Evolutionary conservation across 2,113 vertebrate species (phyloP), one percentile per base, ranked within the genome.

Genomic region (Tor tambroides): DNA sequence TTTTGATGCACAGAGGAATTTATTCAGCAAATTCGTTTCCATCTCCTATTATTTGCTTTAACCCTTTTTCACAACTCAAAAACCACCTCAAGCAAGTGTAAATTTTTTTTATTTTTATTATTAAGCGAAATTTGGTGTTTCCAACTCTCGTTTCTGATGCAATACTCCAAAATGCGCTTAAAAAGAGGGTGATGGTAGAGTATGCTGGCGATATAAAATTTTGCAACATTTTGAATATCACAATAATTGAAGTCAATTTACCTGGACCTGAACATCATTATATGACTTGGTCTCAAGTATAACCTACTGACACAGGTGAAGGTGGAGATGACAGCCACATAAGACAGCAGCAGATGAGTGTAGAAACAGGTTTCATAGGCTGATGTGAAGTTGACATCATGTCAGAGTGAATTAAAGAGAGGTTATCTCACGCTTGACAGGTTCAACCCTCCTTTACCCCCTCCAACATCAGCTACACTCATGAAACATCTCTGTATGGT

Each of bases 341-440:
- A n/a, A n/a, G n/a, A n/a, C n/a, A n/a, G n/a, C n/a, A n/a, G n/a
- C n/a, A n/a, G n/a, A n/a, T n/a, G n/a, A n/a, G n/a, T 38, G 35
- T 1, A 87, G 51, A 75, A 54, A 76, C 21, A 46, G 21, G 61
- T 83, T 83, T 71, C 61, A 32, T 30, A 32, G 43, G 59, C 6
- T 26, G 32, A 85, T 19, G 43, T 83, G 56, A 51, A 54, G 38
- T 59, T 84, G 87, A 82, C 84, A 78, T 83, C 28, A 38, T 56
- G 72, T 67, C 78, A 82, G 17, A 26, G 28, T 51, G 35, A 84
- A 78, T 83, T 56, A 65, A 38, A 85, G 26, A 85, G 32, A n/a
- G 56, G 26, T 43, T 12, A 74, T 84, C 74, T 71, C 4, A 1
- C 46, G 14, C 65, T 12, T 49, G n/a, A 80, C 65, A 80, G 74